Base-by-base conservation (phyloP, 1,140 invertebrate species). In the Solenopsis fugax region DNA sequence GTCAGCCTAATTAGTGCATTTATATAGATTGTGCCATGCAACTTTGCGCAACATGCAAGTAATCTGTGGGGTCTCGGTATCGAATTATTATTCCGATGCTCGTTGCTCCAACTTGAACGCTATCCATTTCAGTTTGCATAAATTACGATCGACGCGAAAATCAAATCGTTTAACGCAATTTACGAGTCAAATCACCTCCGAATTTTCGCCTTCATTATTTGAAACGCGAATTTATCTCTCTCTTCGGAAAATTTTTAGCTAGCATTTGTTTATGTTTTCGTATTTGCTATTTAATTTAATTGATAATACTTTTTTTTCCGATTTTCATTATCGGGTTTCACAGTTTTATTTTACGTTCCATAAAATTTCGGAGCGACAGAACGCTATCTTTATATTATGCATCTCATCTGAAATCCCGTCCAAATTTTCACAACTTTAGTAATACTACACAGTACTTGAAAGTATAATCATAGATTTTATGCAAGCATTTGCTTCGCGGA, bases 381-480 rank as follows among this genome's bases (percentile, higher is more conserved):
- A 21, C 5, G 10, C n/a, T 45, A 12, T 34, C 45, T 64, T 37
- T 45, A 18, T 48, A 65, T 29, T 48, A 21, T 9, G 24, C 69
- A n/a, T 6, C 58, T 60, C 4, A 18, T 75, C 24, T 21, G 13
- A 16, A 45, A 82, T 16, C n/a, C 62, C 13, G 41, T 34, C 12
- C 13, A 58, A 82, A 73, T 82, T 81, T 75, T 34, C 80, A 54
- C 80, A 41, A 50, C 41, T 52, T 29, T 13, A 48, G 50, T 5
- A 58, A 64, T 41, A 4, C 41, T 48, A 21, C 34, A 41, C 29
- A 9, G 21, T 48, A 48, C 24, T 37, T 50, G 69, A 75, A 62
- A 84, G 54, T 75, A n/a, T n/a, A 73, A 84, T 58, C 54, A 73
- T 73, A 84, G 24, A 84, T 62, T 84, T 75, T 50, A 75, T 34